Evolutionary conservation across 1,140 invertebrate genomes (phyloP), one percentile per base, ranked within the genome.

Genomic region (Penaeus indicus): DNA sequence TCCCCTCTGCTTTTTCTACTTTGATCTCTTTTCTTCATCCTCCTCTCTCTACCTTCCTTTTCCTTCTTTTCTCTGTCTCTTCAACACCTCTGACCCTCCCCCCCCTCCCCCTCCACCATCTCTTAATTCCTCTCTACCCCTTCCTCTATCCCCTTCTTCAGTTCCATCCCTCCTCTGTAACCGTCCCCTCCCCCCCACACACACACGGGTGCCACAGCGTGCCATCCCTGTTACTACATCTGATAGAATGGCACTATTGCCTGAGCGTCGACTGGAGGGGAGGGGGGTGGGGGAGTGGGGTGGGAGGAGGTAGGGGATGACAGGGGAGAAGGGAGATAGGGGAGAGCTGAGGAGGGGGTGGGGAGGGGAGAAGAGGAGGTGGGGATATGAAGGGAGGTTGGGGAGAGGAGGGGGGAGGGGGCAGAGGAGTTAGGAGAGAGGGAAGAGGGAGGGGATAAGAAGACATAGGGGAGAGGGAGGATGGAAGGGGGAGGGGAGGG

Each of bases 71-170:
- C 4, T 47, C 42, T 38, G n/a, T 38, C 25, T 2, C 38, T 72
- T 5, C 25, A 4, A 16, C 38, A 16, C 5, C 25, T 3, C 11
- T 5, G 21, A 18, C 16, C 69, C 25, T n/a, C 25, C 69, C 25
- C 69, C 25, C 69, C 25, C 69, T 72, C 69, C 25, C 69, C 25
- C 69, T 72, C n/a, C n/a, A n/a, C n/a, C n/a, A n/a, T n/a, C n/a
- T n/a, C n/a, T n/a, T n/a, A n/a, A n/a, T n/a, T n/a, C n/a, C n/a
- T n/a, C n/a, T n/a, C n/a, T n/a, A n/a, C n/a, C n/a, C n/a, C n/a
- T n/a, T n/a, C n/a, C 69, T 72, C 69, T 72, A 19, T 72, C 69
- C 25, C 69, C 25, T 2, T 72, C 69, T 72, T n/a, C n/a, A 13
- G 16, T 22, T 72, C 69, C 3, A 2, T 72, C 69, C 25, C 69